Evolutionary conservation across 2,797 vertebrate genomes (phyloP), one percentile per base, ranked within the genome.

Genomic region (Sibirionetta formosa): DNA sequence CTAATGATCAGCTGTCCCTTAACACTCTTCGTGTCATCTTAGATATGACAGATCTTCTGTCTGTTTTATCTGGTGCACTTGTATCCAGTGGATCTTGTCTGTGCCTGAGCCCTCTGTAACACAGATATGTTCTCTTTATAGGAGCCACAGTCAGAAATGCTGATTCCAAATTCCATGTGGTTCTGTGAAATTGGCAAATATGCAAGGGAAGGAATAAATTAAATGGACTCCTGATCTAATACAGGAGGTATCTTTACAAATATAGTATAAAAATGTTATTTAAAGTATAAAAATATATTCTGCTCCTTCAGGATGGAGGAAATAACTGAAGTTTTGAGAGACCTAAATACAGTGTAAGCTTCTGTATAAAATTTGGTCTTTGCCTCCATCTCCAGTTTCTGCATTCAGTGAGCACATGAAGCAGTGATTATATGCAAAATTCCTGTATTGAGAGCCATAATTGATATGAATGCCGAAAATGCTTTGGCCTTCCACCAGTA

Each of bases 391-490:
- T 88, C n/a, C 0, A 2, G 38, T 70, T 91, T 61, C 9, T 88
- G 24, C 64, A 38, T 90, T 94, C 56, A 82, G 2, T 66, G 35
- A 80, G 33, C 33, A 27, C 1, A 3, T 53, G 57, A 86, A 79
- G 44, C 48, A 84, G 42, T 69, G 84, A 85, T 51, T 82, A 19
- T 14, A 46, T 54, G 20, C 53, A 91, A 44, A 86, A 80, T 73
- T 82, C 22, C 80, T 18, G n/a, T 82, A 60, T 8, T 40, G 23
- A 71, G 27, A 51, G 20, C 73, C 5, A 6, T 57, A 42, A 71
- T 72, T 90, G 13, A n/a, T 17, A 51, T 44, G 42, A 82, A 76
- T 70, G 19, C 54, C 61, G 36, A 88, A 91, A 93, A 64, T 88
- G 46, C 23, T 29, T 83, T 83, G 46, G 4, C 33, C 86, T 90